phyloP scores from a whole-genome alignment of 2,888 invertebrate species.

The Nowickia ferox region DNA sequence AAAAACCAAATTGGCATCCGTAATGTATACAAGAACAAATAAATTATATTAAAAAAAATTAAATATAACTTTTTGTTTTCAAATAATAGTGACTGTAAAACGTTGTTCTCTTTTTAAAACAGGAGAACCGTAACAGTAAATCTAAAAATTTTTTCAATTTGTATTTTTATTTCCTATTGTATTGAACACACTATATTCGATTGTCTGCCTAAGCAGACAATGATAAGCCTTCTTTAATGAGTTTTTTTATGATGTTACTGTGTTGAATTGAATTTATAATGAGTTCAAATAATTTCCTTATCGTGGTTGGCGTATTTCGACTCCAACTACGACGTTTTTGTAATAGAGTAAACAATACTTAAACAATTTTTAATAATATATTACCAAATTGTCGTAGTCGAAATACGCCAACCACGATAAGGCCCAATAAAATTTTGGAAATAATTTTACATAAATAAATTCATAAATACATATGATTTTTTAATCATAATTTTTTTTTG shows the following conservation, averaged over 20 bases:
- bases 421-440: background rate
- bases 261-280: conserved; percentile 44
- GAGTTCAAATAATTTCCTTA: conserved; percentile 58
- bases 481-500: background rate
- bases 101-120: conserved; percentile 68
- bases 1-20: too few relatives aligned
- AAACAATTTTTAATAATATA: too few relatives aligned
- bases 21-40: conserved; percentile 1
- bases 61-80: background rate
- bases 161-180: conserved; percentile 53
- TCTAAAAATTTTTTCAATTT: background rate
- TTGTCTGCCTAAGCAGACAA: conserved; percentile 82
- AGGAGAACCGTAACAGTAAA: conserved; percentile 79
- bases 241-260: conserved; percentile 43
- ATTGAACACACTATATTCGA: conserved; percentile 80
- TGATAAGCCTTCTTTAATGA: conserved; percentile 77
- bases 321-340: too few relatives aligned
- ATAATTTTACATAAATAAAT: conserved; percentile 5
- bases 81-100: conserved; percentile 61
- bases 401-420: too few relatives aligned
- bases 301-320: too few relatives aligned
- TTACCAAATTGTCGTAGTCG: too few relatives aligned
- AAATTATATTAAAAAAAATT: conserved; percentile 8
- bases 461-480: conserved; percentile 15
- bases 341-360: too few relatives aligned